Evolutionary conservation across 1,140 invertebrate genomes (phyloP), one percentile per base, ranked within the genome.

Genomic region (Neodiprion fabricii): DNA sequence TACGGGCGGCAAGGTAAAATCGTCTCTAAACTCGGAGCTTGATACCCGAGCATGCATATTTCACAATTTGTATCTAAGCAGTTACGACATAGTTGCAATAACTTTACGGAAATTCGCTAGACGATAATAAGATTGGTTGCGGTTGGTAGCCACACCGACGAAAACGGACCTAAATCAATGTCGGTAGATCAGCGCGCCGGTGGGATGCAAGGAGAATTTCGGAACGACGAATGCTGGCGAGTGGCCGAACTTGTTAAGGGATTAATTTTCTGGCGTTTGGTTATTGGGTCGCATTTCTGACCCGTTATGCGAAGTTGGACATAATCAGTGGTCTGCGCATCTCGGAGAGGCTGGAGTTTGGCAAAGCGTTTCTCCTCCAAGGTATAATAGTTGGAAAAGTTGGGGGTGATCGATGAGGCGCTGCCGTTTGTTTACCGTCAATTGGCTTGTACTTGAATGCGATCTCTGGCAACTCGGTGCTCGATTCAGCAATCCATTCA

Each of bases 11-110:
- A 61, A 9, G 11, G 53, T 61, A 61, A 61, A 8, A 61, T 61
- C 53, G 53, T 5, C n/a, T 61, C 53, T 61, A 4, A 12, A 61
- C 53, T 61, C n/a, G 11, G 53, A 17, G 53, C 53, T 61, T 61
- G 53, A 61, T 61, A 61, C 53, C 28, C 28, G n/a, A 61, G 53
- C 53, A 12, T 61, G 53, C 53, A 61, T 61, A 61, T 61, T 61
- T 61, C n/a, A 61, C 53, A 61, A 61, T 61, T 17, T 61, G 53
- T 61, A 61, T 0, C 53, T 14, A 61, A 61, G 53, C 53, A 61
- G 53, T 61, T 61, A 61, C 53, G 53, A 17, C 53, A 61, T 61
- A 61, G 53, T 61, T 61, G 53, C 53, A 14, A 61, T 61, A 61
- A 61, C 53, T 61, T 11, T 17, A 61, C 53, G 53, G 53, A 61